Conservation (phyloP, 2,113 vertebrate genomes). For the Gnathonemus echidnorhynchus region DNA sequence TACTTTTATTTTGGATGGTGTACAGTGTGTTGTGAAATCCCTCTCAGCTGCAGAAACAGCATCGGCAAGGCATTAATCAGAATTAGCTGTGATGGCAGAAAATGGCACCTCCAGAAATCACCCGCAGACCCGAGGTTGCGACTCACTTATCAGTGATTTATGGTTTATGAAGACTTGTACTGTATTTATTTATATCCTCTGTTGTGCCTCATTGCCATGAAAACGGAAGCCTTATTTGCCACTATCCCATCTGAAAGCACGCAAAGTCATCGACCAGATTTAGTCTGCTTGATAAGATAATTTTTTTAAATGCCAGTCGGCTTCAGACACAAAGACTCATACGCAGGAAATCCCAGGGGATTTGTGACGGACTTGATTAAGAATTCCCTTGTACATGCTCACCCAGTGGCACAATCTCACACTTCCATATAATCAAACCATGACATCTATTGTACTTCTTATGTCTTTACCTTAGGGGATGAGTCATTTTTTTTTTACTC, state of each 20-base stretch:
- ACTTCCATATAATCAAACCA: background rate
- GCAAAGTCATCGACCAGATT: background rate
- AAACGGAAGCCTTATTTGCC: background rate
- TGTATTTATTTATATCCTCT: background rate
- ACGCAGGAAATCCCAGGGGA: background rate
- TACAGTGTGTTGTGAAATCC: slow-evolving; percentile 1
- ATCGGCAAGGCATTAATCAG: slow-evolving; percentile 3
- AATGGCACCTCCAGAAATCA: slow-evolving; percentile 9
- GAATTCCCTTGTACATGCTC: background rate
- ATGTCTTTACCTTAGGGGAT: background rate
- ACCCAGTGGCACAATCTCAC: background rate
- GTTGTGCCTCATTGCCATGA: background rate
- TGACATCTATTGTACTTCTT: background rate
- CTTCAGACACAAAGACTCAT: background rate
- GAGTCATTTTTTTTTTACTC: background rate
- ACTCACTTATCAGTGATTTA: background rate
- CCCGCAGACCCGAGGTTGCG: background rate
- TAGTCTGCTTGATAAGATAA: slow-evolving; percentile 4
- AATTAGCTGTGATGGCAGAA: slow-evolving; percentile 7
- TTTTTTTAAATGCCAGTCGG: background rate
- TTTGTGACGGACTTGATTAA: background rate
- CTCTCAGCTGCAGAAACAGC: background rate
- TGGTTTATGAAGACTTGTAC: background rate
- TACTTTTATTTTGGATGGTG: background rate
- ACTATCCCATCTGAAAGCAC: background rate